phyloP scores from a whole-genome alignment of 2,888 invertebrate species.

The Zygogramma bicolorata region DNA sequence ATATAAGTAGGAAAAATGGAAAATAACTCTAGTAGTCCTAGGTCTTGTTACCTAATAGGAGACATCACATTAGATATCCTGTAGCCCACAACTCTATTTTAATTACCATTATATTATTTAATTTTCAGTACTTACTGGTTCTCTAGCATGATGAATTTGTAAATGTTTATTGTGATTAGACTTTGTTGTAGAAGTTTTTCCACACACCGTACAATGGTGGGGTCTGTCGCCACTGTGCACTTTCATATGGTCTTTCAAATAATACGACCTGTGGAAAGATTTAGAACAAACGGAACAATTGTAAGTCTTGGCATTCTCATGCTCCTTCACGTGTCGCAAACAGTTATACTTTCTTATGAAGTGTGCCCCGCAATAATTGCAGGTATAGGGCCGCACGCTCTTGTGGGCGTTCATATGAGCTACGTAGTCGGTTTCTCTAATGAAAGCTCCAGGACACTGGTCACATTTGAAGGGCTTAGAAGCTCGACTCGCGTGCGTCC shows the following conservation, averaged over 20 bases:
- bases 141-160: conserved; percentile 89
- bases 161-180: conserved; percentile 93
- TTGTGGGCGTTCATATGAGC: conserved; percentile 90
- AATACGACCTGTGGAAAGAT: conserved; percentile 88
- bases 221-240: conserved; percentile 87
- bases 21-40: background rate
- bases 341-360: conserved; percentile 92
- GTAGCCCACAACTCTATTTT: background rate
- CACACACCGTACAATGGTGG: conserved; percentile 88
- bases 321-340: conserved; percentile 86
- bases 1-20: background rate
- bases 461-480: conserved; percentile 88
- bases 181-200: conserved; percentile 89
- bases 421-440: conserved; percentile 82
- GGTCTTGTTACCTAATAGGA: background rate
- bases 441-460: conserved; percentile 86
- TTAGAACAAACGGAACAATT: conserved; percentile 85
- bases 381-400: conserved; percentile 86
- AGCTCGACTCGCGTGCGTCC: conserved; percentile 88
- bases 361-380: conserved; percentile 90
- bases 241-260: conserved; percentile 87
- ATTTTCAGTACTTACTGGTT: conserved; percentile 87
- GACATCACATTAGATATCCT: background rate
- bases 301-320: conserved; percentile 82
- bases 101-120: conserved; percentile 61